phyloP scores from a whole-genome alignment of 2,113 vertebrate species.

The Catharus bicknelli region DNA sequence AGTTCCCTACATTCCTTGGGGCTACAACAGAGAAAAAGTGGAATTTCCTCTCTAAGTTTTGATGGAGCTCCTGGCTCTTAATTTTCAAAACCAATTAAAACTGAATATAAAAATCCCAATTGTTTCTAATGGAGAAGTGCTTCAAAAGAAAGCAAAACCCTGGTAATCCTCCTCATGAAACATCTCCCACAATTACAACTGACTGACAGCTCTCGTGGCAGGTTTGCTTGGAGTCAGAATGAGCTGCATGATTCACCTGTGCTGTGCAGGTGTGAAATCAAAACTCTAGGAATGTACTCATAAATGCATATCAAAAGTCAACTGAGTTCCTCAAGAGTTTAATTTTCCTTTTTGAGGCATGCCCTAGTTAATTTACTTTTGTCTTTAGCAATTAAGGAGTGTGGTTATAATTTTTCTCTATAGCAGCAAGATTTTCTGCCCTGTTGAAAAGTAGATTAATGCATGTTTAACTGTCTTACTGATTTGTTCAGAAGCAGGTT shows the following conservation, averaged over 20 bases:
- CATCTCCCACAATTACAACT: accelerated
- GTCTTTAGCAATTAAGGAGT: not conserved
- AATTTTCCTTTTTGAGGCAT: not conserved
- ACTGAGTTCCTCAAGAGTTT: not conserved
- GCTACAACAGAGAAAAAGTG: not conserved
- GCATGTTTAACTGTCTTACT: not conserved
- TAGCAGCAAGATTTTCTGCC: not conserved
- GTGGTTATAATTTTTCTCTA: not conserved
- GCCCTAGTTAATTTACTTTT: not conserved
- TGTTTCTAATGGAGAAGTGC: not conserved
- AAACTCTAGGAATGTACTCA: not conserved
- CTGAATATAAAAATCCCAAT: not conserved
- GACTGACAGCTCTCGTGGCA: not conserved
- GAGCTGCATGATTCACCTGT: not conserved
- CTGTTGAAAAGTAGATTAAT: not conserved
- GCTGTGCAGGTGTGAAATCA: not conserved
- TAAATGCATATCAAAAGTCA: not conserved
- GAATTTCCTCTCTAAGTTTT: not conserved
- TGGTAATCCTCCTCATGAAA: not conserved
- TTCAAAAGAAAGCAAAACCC: not conserved
- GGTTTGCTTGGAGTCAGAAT: not conserved
- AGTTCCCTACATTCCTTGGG: not conserved
- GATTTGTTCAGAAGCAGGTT: not conserved
- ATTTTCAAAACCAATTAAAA: not conserved
- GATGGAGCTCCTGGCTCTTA: not conserved